Conservation (phyloP, 2,113 vertebrate species). For the Camelus bactrianus region DNA sequence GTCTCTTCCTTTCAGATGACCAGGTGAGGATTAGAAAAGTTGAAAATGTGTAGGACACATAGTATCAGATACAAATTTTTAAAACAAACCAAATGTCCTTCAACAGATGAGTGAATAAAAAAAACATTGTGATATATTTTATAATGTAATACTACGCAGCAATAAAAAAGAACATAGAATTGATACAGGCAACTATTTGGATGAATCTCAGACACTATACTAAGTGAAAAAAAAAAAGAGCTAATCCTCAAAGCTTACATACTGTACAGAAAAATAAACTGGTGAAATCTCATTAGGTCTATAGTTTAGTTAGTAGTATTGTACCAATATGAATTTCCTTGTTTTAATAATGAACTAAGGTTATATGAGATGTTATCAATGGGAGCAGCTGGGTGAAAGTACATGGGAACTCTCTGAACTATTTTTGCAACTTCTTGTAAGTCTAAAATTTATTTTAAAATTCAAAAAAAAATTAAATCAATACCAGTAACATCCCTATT, state of each 20-base stretch:
- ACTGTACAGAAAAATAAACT: background rate
- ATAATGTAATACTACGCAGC: background rate
- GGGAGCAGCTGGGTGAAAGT: background rate
- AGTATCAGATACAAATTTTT: background rate
- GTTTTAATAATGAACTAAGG: background rate
- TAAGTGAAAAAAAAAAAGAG: background rate
- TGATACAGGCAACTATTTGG: background rate
- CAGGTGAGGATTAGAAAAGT: background rate
- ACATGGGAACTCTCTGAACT: background rate
- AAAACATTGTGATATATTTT: background rate
- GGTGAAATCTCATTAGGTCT: background rate
- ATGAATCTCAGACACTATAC: background rate
- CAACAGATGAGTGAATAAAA: background rate
- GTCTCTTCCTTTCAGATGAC: background rate
- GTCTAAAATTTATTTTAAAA: background rate
- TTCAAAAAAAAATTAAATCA: background rate
- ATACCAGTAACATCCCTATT: background rate
- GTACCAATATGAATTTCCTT: background rate
- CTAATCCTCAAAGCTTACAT: background rate
- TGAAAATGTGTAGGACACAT: background rate
- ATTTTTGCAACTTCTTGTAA: background rate
- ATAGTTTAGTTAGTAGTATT: background rate
- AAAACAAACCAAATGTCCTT: background rate
- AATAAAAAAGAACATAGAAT: background rate
- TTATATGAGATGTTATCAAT: background rate